A percentile compares a stretch with the other conserved stretches of the same genome.
These are phyloP conservation scores for Minunthozetes semirufus DNA, from an alignment of 2,888 invertebrate species.

Conservation along the genomic window DNA sequence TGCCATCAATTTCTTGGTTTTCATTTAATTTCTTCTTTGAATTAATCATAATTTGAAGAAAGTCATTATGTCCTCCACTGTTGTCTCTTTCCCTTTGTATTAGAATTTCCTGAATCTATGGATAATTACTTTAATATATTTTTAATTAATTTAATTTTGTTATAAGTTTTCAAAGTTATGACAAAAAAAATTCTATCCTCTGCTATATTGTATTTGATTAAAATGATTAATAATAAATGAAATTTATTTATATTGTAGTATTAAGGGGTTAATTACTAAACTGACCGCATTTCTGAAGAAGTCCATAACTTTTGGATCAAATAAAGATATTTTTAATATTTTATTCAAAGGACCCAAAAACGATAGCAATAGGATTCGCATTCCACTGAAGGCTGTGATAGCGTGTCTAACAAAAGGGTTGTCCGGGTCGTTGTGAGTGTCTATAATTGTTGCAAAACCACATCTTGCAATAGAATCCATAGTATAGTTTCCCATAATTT, in stretches of 20 bases:
- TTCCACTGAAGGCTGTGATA: conserved; percentile 30
- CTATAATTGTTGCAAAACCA: conserved; percentile 58
- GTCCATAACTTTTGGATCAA: too few species aligned
- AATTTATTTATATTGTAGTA: conserved; percentile 46
- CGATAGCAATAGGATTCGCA: conserved; percentile 39
- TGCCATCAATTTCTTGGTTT: neutral
- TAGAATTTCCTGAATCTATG: conserved; percentile 49
- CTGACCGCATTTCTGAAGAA: too few species aligned
- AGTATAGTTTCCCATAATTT: conserved; percentile 53
- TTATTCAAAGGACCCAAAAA: conserved; percentile 36
- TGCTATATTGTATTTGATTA: too few species aligned
- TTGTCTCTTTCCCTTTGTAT: conserved; percentile 48
- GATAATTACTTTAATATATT: too few species aligned
- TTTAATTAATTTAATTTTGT: conserved; percentile 43
- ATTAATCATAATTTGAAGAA: conserved; percentile 55
- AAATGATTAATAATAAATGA: too few species aligned
- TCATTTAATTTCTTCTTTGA: conserved; percentile 48
- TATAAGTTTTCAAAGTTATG: too few species aligned
- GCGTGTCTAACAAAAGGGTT: conserved; percentile 37
- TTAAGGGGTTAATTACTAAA: too few species aligned
- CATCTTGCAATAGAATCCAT: conserved; percentile 59
- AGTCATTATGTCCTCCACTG: conserved; percentile 53
- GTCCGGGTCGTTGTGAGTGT: conserved; percentile 46
- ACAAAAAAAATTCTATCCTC: too few species aligned
- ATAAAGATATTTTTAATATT: too few species aligned